Evolutionary conservation across 2,797 vertebrate genomes (phyloP), one percentile per base, ranked within the genome.

Genomic region (Diplodus sargus): DNA sequence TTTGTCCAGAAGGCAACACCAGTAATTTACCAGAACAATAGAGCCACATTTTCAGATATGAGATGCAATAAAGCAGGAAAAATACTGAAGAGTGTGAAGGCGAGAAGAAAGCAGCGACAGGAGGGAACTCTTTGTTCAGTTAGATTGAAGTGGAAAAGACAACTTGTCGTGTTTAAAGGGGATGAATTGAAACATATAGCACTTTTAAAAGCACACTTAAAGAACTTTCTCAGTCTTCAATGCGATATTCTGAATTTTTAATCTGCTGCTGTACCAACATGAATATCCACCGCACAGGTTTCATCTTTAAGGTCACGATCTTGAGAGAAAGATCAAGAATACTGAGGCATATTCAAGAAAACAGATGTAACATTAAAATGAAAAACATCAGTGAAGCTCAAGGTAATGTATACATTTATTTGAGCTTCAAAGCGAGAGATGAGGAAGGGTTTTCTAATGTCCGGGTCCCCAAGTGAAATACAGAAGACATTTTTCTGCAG

Each of bases 221-320:
- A 25, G 39, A 1, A 70, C 34, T 80, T 25, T 73, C 11, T 23
- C 3, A 43, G 17, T 39, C n/a, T 64, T 84, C 49, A 76, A 77
- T 59, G 75, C 78, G 11, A 79, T 67, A 79, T 53, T 52, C 4
- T 58, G 61, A 0, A 68, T 53, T 75, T 70, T 62, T 52, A 17
- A 74, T 62, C 2, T 57, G 45, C 54, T 69, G 56, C 17, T 70
- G 12, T 51, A 17, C 8, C 28, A 66, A 58, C 30, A 78, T 39
- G 9, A 78, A 76, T 64, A 70, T 61, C 54, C 54, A 59, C 23
- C n/a, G 39, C 20, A 48, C 48, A 61, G 22, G 66, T 23, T 70
- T 78, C 4, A 49, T 61, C 30, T 62, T 2, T 51, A 30, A 4
- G 3, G 7, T n/a, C 11, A 13, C 9, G 54, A 45, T 60, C 25